phyloP scores from a whole-genome alignment of 1,140 invertebrate species.

The Rhagoletis zephyria region DNA sequence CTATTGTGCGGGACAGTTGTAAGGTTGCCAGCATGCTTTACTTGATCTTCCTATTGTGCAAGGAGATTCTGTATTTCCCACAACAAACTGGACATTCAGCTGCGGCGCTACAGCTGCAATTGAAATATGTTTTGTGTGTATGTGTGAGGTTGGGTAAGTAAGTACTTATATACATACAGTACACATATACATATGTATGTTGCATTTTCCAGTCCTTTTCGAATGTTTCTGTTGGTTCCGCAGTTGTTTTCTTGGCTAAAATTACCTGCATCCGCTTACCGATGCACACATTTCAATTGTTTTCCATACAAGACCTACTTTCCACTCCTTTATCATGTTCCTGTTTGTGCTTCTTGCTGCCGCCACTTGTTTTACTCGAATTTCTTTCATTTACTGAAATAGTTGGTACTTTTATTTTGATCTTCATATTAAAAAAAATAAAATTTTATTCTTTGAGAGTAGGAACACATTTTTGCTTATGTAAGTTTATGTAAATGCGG shows the following conservation, averaged over 20 bases:
- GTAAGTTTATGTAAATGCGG: too few relatives aligned
- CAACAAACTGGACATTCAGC: not conserved
- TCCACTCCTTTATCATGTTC: conserved; percentile 3
- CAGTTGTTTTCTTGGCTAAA: not conserved
- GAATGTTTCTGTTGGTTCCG: not conserved
- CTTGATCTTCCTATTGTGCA: not conserved
- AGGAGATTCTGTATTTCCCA: not conserved
- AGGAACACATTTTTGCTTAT: too few relatives aligned
- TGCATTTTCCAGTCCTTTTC: not conserved
- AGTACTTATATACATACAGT: too few relatives aligned
- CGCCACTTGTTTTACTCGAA: not conserved
- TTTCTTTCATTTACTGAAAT: not conserved
- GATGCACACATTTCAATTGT: not conserved
- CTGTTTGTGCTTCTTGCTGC: not conserved
- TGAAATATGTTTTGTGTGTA: not conserved
- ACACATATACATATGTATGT: not conserved
- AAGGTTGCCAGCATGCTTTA: not conserved
- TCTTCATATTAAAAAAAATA: too few relatives aligned
- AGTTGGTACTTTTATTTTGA: too few relatives aligned
- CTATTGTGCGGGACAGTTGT: not conserved
- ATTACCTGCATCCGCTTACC: conserved; percentile 7
- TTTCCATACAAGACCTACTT: not conserved
- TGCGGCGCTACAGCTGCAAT: not conserved
- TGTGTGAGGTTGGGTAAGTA: not conserved
- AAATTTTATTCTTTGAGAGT: too few relatives aligned